Evolutionary conservation across 1,140 invertebrate genomes (phyloP), one percentile per base, ranked within the genome.

Genomic region (Brachionus plicatilis): DNA sequence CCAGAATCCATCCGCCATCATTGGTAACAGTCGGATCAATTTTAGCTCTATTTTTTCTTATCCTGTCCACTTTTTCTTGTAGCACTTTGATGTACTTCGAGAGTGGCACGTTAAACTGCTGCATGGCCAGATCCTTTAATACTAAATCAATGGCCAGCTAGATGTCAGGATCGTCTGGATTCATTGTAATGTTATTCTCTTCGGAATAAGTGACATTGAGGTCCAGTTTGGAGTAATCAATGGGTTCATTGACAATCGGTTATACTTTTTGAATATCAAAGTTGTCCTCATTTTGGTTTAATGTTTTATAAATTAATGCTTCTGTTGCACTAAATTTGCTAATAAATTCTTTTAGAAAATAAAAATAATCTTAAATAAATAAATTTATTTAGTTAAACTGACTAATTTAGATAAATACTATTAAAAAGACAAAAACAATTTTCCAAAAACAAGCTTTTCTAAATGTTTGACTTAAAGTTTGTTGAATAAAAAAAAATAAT

Each of bases 1-100:
- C 89, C 8, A 90, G 82, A 65, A 90, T 88, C 88, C 88, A 90
- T 24, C 88, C 88, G 72, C 89, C 89, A 86, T 88, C 83, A 33
- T 88, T 65, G 4, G 70, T 9, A 45, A 9, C 72, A 11, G 14
- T 85, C 12, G 53, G 72, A 37, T 76, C 37, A 37, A 50, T 41
- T 53, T 78, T 56, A n/a, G 43, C 29, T 43, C 45, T 27, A 20
- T 85, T 24, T 66, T 76, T 41, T 29, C 68, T 27, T 12, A 85
- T 14, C n/a, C 65, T 78, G 29, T 78, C 53, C 17, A 85, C n/a
- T 9, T 50, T 72, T 24, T 85, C 33, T 68, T 65, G 11, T 14
- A 85, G 37, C 7, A 78, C 50, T 78, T 85, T 56, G 11, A 78
- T 24, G 41, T 79, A 78, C 12, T 72, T 37, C 1, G 29, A 47